Evolutionary conservation across 2,113 vertebrate genomes (phyloP).

Genomic region (Alectura lathami): DNA sequence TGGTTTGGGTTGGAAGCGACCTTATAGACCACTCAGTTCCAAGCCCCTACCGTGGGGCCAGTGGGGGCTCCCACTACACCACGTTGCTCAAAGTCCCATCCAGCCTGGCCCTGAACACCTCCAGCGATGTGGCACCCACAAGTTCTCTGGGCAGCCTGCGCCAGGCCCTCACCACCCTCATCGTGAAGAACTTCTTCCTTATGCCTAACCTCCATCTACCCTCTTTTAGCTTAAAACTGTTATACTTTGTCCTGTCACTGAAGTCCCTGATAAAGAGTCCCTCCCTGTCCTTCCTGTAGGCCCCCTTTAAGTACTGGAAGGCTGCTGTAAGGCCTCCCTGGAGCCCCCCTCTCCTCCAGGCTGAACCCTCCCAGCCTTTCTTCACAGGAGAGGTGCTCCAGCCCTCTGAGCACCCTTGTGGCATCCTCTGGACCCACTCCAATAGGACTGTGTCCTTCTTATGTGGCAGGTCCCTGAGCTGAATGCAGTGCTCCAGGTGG

Average conservation of each 20-base stretch:
- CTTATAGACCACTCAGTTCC: not conserved
- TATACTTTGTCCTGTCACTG: not conserved
- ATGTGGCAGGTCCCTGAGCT: not conserved
- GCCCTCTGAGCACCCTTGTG: not conserved
- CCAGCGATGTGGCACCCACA: not conserved
- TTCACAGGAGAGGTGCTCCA: not conserved
- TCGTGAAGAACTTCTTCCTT: not conserved
- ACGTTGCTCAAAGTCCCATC: not conserved
- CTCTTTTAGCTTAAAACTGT: not conserved
- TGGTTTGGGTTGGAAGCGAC: not conserved
- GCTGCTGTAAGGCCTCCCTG: not conserved
- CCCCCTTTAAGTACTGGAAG: not conserved
- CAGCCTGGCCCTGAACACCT: not conserved
- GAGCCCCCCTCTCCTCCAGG: not conserved
- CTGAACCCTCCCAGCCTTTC: not conserved
- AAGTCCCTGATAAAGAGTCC: not conserved
- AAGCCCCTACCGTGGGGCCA: not conserved
- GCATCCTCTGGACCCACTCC: not conserved
- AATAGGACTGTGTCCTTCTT: not conserved
- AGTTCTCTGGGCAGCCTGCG: not conserved
- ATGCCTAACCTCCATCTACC: not conserved
- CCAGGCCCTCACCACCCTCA: not conserved
- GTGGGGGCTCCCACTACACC: not conserved
- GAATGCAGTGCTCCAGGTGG: not conserved
- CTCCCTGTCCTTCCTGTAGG: not conserved